These are phyloP conservation scores for Epirrita christyi DNA, from an alignment of 2,888 invertebrate genomes.

Conservation along the genomic window DNA sequence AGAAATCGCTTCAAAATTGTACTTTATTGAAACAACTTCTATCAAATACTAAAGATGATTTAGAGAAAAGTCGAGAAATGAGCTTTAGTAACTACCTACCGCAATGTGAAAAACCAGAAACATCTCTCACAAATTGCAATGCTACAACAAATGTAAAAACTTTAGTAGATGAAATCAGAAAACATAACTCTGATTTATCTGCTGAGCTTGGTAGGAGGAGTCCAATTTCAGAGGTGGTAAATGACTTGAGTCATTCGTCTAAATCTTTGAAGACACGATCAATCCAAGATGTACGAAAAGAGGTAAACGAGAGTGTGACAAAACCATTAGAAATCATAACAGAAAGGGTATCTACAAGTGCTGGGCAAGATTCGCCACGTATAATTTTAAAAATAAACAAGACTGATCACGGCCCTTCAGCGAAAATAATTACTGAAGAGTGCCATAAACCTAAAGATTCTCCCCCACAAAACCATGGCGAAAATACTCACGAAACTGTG, in stretches of 20 bases:
- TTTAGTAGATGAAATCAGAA: constrained; percentile 32
- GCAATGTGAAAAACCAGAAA: constrained; percentile 45
- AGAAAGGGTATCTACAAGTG: constrained; percentile 67
- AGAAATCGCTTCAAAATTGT: constrained; percentile 66
- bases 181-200: constrained; percentile 41
- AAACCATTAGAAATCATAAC: constrained; percentile 80
- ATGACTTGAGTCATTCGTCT: constrained; percentile 46
- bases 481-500: constrained; percentile 58
- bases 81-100: constrained; percentile 48
- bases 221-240: constrained; percentile 44
- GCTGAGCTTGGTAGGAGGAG: constrained; percentile 44
- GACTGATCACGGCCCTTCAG: constrained; percentile 81
- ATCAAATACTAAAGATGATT: constrained; percentile 66
- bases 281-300: constrained; percentile 58
- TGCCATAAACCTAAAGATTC: constrained; percentile 53
- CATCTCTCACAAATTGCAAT: constrained; percentile 40
- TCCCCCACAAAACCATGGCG: constrained; percentile 50
- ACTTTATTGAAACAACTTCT: constrained; percentile 74
- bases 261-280: constrained; percentile 45
- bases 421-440: constrained; percentile 80
- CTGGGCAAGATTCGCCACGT: constrained; percentile 82
- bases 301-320: constrained; percentile 62
- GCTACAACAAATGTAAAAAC: constrained; percentile 40
- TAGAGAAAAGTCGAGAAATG: constrained; percentile 52
- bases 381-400: constrained; percentile 88